Evolutionary conservation across 2,797 vertebrate genomes (phyloP).

Genomic region (Danio jaintianensis): DNA sequence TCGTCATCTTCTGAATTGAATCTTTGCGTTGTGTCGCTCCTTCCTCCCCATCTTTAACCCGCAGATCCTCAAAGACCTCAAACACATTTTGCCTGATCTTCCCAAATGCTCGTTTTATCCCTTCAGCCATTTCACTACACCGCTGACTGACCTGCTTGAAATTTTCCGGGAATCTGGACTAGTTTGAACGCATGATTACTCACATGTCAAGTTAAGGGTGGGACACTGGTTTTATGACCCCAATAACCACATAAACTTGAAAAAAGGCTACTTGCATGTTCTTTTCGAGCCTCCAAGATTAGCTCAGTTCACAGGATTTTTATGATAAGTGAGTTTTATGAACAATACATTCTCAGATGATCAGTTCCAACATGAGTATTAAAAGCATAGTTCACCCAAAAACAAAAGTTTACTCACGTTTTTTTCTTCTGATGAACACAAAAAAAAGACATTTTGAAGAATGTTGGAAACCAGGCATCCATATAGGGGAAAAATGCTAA

Average conservation of each 20-base stretch:
- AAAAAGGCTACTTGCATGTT: background rate
- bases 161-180: background rate
- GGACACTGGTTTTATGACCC: slow-evolving; percentile 9
- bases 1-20: slow-evolving; percentile 17
- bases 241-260: background rate
- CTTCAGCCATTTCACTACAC: slow-evolving; percentile 41
- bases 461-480: too few species aligned
- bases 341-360: background rate
- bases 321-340: background rate
- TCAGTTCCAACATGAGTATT: background rate
- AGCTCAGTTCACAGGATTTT: background rate
- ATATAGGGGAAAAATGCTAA: too few species aligned
- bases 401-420: too few species aligned
- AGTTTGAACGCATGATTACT: background rate
- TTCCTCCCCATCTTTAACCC: slow-evolving; percentile 24
- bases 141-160: background rate
- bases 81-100: slow-evolving; percentile 44
- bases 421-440: too few species aligned
- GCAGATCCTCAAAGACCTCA: slow-evolving; percentile 26
- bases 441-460: too few species aligned
- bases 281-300: background rate
- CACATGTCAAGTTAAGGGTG: background rate
- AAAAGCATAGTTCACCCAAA: background rate
- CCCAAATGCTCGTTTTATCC: slow-evolving; percentile 33
- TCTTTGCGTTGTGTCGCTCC: background rate